Conservation (phyloP, 2,888 invertebrate species). For the Coelogynopora nodosa region DNA sequence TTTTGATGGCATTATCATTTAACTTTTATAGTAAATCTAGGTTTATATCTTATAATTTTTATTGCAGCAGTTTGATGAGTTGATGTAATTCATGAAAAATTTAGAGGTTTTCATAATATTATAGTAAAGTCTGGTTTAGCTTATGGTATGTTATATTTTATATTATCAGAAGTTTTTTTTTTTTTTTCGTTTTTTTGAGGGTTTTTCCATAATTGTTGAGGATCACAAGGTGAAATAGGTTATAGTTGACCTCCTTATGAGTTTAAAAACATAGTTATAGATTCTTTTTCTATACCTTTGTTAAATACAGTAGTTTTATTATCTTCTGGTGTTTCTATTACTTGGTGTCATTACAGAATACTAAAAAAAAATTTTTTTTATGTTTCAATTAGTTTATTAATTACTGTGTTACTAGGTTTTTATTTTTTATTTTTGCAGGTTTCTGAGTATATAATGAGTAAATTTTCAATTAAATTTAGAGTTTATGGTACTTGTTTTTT, state of each 20-base stretch:
- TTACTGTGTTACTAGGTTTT: constrained; percentile 67
- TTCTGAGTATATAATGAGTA: constrained; percentile 70
- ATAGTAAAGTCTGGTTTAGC: constrained; percentile 67
- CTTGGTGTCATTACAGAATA: constrained; percentile 66
- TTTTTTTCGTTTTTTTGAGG: constrained; percentile 68
- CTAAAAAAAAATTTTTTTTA: constrained; percentile 64
- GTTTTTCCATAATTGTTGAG: constrained; percentile 66
- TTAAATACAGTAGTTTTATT: constrained; percentile 73
- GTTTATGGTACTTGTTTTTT: constrained; percentile 71
- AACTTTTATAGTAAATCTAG: constrained; percentile 46
- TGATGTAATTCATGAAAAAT: constrained; percentile 68
- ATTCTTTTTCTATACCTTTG: constrained; percentile 71
- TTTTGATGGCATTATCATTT: constrained; percentile 48
- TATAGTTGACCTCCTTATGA: constrained; percentile 68
- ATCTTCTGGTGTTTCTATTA: constrained; percentile 70
- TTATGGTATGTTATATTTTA: constrained; percentile 73
- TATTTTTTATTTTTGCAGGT: constrained; percentile 70
- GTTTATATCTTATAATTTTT: constrained; percentile 49
- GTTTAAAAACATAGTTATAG: constrained; percentile 66
- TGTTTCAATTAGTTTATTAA: constrained; percentile 63
- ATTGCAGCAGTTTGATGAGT: constrained; percentile 53
- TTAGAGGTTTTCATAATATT: constrained; percentile 68
- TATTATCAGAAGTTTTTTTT: constrained; percentile 70
- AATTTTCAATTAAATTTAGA: constrained; percentile 67
- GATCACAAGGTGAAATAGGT: constrained; percentile 67